A percentile compares a stretch with the other conserved stretches of the same genome.
phyloP scores from a whole-genome alignment of 2,113 vertebrate genomes.

The Gymnogyps californianus region DNA sequence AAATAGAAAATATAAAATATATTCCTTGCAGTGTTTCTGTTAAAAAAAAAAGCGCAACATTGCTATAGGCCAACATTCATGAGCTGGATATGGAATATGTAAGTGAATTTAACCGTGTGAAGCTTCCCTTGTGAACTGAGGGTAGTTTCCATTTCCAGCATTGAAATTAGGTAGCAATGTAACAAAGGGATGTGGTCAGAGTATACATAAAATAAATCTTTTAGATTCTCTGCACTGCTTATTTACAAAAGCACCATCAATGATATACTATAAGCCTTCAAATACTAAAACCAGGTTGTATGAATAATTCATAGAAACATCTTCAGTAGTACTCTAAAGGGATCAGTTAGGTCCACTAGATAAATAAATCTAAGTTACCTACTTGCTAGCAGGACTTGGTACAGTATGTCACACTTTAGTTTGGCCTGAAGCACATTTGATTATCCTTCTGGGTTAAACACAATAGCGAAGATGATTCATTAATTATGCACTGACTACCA shows the following conservation, averaged over 20 bases:
- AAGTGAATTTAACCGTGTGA: neutral
- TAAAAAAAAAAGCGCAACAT: neutral
- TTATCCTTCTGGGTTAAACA: neutral
- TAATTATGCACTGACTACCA: neutral
- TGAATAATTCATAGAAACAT: conserved; percentile 32
- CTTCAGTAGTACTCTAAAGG: neutral
- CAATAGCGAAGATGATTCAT: neutral
- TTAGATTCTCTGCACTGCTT: neutral
- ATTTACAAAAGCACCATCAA: neutral
- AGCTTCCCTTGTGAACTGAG: neutral
- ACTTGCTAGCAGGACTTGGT: neutral
- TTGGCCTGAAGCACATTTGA: neutral
- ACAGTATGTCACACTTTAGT: neutral
- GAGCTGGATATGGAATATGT: neutral
- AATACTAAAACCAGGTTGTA: neutral
- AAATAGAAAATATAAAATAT: neutral
- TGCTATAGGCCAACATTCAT: neutral
- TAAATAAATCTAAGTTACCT: neutral
- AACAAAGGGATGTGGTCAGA: neutral
- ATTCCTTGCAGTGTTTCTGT: neutral
- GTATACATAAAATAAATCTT: neutral
- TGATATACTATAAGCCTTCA: neutral
- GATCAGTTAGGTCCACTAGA: neutral
- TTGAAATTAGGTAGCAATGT: neutral
- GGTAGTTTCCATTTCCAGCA: neutral